Conservation (phyloP, 1,140 invertebrate species). For the Eupeodes corollae region DNA sequence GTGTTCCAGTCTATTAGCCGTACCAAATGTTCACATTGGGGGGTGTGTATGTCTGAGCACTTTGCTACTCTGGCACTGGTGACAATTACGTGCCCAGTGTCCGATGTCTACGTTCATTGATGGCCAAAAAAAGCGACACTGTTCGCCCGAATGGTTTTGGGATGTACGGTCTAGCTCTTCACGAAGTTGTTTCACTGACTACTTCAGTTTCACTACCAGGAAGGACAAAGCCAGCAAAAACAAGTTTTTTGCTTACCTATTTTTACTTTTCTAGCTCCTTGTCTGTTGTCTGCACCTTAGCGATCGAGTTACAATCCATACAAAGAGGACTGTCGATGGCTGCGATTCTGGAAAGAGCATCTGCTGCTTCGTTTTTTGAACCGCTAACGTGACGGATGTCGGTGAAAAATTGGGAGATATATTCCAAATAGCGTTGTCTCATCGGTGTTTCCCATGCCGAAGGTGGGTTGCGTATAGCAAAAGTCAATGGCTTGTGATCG, state of each 20-base stretch:
- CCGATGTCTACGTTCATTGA: too few relatives aligned
- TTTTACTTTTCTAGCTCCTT: background rate
- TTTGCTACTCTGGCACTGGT: too few relatives aligned
- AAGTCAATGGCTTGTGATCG: slow-evolving; percentile 38
- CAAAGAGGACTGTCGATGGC: background rate
- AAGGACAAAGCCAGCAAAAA: background rate
- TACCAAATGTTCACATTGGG: too few relatives aligned
- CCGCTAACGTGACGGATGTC: slow-evolving; percentile 25
- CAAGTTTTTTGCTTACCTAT: background rate
- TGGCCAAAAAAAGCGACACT: too few relatives aligned
- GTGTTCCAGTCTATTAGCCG: background rate
- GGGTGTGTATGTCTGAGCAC: too few relatives aligned
- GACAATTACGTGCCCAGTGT: too few relatives aligned
- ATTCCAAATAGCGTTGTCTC: slow-evolving; percentile 22
- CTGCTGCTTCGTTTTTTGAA: slow-evolving; percentile 21
- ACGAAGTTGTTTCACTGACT: slow-evolving; percentile 5
- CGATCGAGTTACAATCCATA: slow-evolving; percentile 10
- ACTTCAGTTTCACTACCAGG: background rate
- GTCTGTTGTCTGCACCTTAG: too few relatives aligned
- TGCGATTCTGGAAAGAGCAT: slow-evolving; percentile 18
- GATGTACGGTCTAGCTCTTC: too few relatives aligned
- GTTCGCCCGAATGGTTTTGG: too few relatives aligned
- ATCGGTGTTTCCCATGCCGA: slow-evolving; percentile 14
- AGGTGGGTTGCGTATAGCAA: slow-evolving; percentile 12
- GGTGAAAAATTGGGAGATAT: too few relatives aligned